These are phyloP conservation scores for Microtus pennsylvanicus DNA, from an alignment of 2,113 vertebrate species.

Conservation along the genomic window DNA sequence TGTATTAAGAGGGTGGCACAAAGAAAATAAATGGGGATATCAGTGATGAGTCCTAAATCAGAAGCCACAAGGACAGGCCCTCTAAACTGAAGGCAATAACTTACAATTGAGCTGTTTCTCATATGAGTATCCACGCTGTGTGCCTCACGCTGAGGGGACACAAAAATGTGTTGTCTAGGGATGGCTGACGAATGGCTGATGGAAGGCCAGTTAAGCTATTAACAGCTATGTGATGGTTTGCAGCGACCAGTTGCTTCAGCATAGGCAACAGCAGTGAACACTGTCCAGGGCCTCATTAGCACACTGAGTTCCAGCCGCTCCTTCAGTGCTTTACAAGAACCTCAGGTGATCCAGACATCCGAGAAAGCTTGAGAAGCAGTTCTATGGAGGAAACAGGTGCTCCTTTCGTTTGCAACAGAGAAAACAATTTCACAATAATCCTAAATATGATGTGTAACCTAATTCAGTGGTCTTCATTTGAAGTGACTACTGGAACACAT, in stretches of 20 bases:
- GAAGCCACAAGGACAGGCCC: conserved; percentile 47
- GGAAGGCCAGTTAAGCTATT: conserved; percentile 42
- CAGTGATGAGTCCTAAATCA: conserved; percentile 63
- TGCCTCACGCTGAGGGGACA: neutral
- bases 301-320: neutral
- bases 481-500: neutral
- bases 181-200: conserved; percentile 28
- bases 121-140: neutral
- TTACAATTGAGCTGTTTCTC: conserved; percentile 50
- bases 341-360: neutral
- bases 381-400: neutral
- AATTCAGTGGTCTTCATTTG: neutral
- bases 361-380: neutral
- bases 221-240: neutral
- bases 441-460: neutral
- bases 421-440: neutral
- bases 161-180: conserved; percentile 16
- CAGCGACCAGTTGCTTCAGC: neutral
- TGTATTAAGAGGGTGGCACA: conserved; percentile 36
- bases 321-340: neutral
- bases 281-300: neutral
- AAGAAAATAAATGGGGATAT: conserved; percentile 58
- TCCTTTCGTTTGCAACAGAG: neutral
- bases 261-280: neutral
- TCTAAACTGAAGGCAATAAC: neutral